phyloP scores from a whole-genome alignment of 2,113 vertebrate species.

The Columba janthina region DNA sequence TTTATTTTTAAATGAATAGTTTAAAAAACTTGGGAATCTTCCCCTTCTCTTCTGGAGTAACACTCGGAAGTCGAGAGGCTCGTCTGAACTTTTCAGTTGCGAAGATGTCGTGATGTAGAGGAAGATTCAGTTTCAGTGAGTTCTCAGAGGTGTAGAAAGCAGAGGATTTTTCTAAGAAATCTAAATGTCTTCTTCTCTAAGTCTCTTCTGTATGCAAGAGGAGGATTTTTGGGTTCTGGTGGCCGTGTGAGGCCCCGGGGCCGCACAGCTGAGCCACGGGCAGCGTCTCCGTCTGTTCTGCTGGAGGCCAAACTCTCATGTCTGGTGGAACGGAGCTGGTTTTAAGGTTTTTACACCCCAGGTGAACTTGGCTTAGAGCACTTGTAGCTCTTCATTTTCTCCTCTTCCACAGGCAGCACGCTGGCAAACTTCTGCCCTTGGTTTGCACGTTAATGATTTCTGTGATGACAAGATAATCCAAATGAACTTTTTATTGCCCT shows the following conservation, averaged over 20 bases:
- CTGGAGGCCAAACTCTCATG: accelerated
- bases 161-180: not conserved
- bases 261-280: accelerated
- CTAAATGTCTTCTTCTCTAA: too few relatives aligned
- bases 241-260: not conserved
- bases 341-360: not conserved
- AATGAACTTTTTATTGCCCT: constrained; percentile 27
- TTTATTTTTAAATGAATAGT: not conserved
- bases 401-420: not conserved
- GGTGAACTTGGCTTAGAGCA: not conserved
- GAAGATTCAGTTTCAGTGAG: not conserved
- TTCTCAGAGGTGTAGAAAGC: not conserved
- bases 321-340: not conserved
- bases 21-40: not conserved
- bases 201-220: too few relatives aligned
- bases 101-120: not conserved
- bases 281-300: not conserved
- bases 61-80: not conserved
- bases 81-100: not conserved
- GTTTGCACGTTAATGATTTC: constrained; percentile 8
- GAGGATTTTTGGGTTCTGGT: too few relatives aligned
- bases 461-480: constrained; percentile 56
- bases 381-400: not conserved
- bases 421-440: not conserved
- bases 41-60: not conserved